A percentile compares a stretch with the other conserved stretches of the same genome.
phyloP scores from a whole-genome alignment of 2,113 vertebrate species.

The rabbit (Oryctolagus cuniculus) region mOryCun1.1 NC_091453.1:92542001-92542500 shows the following conservation, averaged over 20 bases:
- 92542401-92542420: constrained; percentile 25
- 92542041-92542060: constrained; percentile 51
- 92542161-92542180: neutral
- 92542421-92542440: neutral
- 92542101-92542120: neutral
- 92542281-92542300: neutral
- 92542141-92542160: constrained; percentile 8
- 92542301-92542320: constrained; percentile 24
- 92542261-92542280: neutral
- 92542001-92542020: constrained; percentile 62
- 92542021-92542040: constrained; percentile 71
- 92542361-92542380: neutral
- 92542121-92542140: constrained; percentile 25
- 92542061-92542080: constrained; percentile 50
- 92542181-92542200: neutral
- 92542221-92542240: neutral
- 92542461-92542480: constrained; percentile 38
- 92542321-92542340: constrained; percentile 27
- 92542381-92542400: neutral
- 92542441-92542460: neutral
- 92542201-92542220: neutral
- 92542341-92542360: constrained; percentile 4
- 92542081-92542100: constrained; percentile 43
- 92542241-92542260: neutral
- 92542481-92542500: neutral